Percentiles rank a stretch among this genome's conserved stretches.
Conservation (phyloP, 2,888 invertebrate species). For the Tillus elongatus region DNA sequence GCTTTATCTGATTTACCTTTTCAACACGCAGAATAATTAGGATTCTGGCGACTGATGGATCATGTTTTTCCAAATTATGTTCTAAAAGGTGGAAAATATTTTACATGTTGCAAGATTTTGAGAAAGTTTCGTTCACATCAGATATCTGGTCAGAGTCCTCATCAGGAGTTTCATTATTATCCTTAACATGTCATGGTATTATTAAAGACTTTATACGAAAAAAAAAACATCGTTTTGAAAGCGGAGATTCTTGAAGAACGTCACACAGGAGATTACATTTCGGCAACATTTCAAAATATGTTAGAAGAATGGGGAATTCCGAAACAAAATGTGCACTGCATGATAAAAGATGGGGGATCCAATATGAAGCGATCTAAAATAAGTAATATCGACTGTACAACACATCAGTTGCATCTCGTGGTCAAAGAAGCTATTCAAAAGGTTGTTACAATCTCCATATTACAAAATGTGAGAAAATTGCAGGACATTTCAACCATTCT, state of each 20-base stretch:
- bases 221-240: constrained; percentile 11
- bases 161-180: constrained; percentile 11
- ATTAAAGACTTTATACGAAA: constrained; percentile 10
- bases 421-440: constrained; percentile 11
- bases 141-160: constrained; percentile 11
- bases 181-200: constrained; percentile 11
- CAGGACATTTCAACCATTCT: constrained; percentile 13
- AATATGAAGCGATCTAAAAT: constrained; percentile 12
- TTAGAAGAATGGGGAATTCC: constrained; percentile 12
- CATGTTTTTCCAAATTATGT: constrained; percentile 12
- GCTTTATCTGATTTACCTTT: constrained; percentile 8
- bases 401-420: constrained; percentile 11
- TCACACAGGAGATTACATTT: constrained; percentile 10
- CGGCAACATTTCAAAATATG: constrained; percentile 11
- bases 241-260: constrained; percentile 8
- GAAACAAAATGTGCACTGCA: constrained; percentile 12
- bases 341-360: constrained; percentile 11
- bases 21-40: constrained; percentile 6
- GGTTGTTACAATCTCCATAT: constrained; percentile 10
- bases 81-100: constrained; percentile 12
- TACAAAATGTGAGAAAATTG: constrained; percentile 10
- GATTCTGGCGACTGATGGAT: constrained; percentile 11
- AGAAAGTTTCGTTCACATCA: constrained; percentile 13
- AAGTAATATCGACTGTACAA: constrained; percentile 11
- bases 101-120: constrained; percentile 13